phyloP scores from a whole-genome alignment of 2,113 vertebrate species.

The Podarcis cretensis region DNA sequence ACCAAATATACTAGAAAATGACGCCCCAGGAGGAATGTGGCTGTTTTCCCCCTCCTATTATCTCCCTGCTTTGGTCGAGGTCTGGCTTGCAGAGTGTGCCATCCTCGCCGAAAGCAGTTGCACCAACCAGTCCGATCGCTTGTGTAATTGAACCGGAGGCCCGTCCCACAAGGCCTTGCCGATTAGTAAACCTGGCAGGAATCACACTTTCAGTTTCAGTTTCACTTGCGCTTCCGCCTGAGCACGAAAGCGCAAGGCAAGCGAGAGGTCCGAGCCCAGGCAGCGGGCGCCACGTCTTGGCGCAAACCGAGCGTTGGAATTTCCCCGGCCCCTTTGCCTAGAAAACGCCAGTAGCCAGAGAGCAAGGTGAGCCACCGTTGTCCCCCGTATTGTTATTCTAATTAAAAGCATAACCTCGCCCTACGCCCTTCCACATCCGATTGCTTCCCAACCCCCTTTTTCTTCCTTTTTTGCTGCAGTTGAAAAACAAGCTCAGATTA shows the following conservation, averaged over 20 bases:
- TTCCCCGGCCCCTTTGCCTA: neutral
- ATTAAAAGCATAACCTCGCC: too few species aligned
- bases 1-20: too few species aligned
- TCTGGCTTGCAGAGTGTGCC: neutral
- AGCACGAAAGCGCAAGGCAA: too few species aligned
- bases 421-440: too few species aligned
- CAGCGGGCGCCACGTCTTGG: neutral
- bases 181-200: neutral
- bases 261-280: too few species aligned
- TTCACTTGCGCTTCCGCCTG: neutral
- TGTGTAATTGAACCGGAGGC: neutral
- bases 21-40: too few species aligned
- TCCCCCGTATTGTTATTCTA: too few species aligned
- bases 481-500: too few species aligned
- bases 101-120: neutral
- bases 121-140: neutral
- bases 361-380: neutral
- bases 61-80: too few species aligned
- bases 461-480: too few species aligned
- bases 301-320: neutral
- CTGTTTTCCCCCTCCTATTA: too few species aligned
- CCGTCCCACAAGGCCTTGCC: neutral
- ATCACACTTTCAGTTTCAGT: neutral
- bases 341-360: neutral
- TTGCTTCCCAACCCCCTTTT: too few species aligned